phyloP scores from a whole-genome alignment of 2,797 vertebrate species.

The Erethizon dorsatum region DNA sequence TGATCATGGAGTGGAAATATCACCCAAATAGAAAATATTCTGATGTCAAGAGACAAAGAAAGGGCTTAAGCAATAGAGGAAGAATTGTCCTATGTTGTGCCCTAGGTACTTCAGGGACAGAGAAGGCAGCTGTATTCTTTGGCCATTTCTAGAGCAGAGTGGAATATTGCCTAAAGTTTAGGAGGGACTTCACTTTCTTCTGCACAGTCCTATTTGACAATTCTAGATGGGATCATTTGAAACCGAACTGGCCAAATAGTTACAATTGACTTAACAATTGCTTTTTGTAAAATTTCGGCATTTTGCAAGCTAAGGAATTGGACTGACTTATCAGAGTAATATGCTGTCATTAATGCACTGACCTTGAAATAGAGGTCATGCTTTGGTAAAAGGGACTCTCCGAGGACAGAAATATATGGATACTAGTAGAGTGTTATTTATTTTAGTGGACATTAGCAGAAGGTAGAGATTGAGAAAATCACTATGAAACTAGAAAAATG shows the following conservation, averaged over 20 bases:
- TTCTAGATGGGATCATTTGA: conserved; percentile 60
- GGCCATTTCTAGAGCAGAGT: conserved; percentile 25
- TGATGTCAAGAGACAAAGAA: background rate
- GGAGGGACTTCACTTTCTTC: conserved; percentile 13
- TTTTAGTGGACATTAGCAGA: conserved; percentile 55
- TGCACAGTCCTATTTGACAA: background rate
- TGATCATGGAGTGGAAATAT: background rate
- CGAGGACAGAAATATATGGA: conserved; percentile 33
- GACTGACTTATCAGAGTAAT: conserved; percentile 26
- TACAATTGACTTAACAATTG: conserved; percentile 75
- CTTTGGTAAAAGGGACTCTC: background rate
- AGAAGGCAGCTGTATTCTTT: background rate
- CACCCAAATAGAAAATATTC: conserved; percentile 53
- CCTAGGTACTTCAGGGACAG: conserved; percentile 2
- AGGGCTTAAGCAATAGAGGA: background rate
- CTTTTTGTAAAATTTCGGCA: conserved; percentile 69
- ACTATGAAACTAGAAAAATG: conserved; percentile 59
- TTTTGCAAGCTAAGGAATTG: conserved; percentile 67
- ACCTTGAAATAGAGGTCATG: conserved; percentile 76
- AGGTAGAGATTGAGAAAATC: background rate
- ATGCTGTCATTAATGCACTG: conserved; percentile 60
- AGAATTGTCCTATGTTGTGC: background rate
- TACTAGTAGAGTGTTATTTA: conserved; percentile 75
- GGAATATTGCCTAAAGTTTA: background rate
- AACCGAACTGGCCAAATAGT: conserved; percentile 61